A percentile compares a stretch with the other conserved stretches of the same genome.
phyloP scores from a whole-genome alignment of 2,888 invertebrate genomes.

The Desoria tigrina region DNA sequence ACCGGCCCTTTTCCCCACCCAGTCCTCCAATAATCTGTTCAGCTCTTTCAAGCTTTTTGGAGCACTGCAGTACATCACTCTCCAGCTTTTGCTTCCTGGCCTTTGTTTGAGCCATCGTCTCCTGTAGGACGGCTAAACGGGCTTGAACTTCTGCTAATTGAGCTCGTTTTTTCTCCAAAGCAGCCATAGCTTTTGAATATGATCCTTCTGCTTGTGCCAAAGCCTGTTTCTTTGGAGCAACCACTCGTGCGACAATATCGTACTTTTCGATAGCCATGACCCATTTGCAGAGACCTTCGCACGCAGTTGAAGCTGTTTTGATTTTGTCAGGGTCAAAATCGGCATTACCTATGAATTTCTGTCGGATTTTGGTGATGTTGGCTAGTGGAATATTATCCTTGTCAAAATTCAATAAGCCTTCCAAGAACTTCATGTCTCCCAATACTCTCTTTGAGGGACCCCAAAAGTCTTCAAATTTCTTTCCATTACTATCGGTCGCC shows the following conservation, averaged over 20 bases:
- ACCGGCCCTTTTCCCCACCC: slow-evolving; percentile 56
- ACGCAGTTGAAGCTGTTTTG: slow-evolving; percentile 77
- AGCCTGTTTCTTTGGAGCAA: slow-evolving; percentile 83
- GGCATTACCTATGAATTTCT: slow-evolving; percentile 75
- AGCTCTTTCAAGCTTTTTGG: slow-evolving; percentile 83
- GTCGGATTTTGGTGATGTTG: slow-evolving; percentile 74
- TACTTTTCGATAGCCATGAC: slow-evolving; percentile 96
- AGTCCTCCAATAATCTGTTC: slow-evolving; percentile 76
- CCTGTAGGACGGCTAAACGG: slow-evolving; percentile 70
- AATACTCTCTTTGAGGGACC: slow-evolving; percentile 82
- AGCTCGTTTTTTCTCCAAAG: slow-evolving; percentile 74
- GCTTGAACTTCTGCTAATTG: slow-evolving; percentile 78
- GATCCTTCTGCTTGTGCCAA: slow-evolving; percentile 76
- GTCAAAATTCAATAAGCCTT: slow-evolving; percentile 81
- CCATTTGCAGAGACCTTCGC: slow-evolving; percentile 94
- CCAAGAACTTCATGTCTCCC: slow-evolving; percentile 88
- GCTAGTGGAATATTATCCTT: slow-evolving; percentile 87
- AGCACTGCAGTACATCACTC: slow-evolving; percentile 65
- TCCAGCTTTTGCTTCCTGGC: slow-evolving; percentile 76
- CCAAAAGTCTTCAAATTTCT: slow-evolving; percentile 90
- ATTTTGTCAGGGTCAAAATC: slow-evolving; percentile 42
- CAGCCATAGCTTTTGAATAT: slow-evolving; percentile 77
- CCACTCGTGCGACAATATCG: slow-evolving; percentile 80
- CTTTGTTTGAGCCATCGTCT: slow-evolving; percentile 73
- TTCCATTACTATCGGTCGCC: slow-evolving; percentile 78